Conservation (phyloP, 2,888 invertebrate genomes). For the Diplazon laetatorius region DNA sequence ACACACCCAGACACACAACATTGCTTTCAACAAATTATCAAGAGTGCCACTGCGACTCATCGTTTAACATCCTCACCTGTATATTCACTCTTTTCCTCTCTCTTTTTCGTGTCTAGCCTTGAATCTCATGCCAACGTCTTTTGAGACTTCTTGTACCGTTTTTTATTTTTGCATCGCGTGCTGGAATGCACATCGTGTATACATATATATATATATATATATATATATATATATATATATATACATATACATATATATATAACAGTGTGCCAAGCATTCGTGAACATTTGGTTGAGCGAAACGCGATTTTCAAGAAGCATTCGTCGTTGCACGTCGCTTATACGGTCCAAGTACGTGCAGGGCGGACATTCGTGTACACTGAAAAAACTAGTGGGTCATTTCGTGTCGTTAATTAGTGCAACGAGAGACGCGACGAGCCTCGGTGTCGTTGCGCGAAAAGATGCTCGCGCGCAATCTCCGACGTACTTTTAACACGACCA, state of each 20-base stretch:
- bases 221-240: no score
- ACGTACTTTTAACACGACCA: conserved; percentile 70
- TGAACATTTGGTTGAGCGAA: conserved; percentile 37
- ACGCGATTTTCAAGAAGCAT: conserved; percentile 9
- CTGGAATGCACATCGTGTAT: conserved; percentile 31
- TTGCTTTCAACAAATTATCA: conserved; percentile 35
- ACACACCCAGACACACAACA: no score
- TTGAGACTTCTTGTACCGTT: no score
- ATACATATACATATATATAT: no score
- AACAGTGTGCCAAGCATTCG: conserved; percentile 7
- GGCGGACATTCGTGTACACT: not conserved
- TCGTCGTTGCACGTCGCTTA: not conserved
- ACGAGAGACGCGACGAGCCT: conserved; percentile 22
- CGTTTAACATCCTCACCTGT: conserved; percentile 31
- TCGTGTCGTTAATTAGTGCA: conserved; percentile 54
- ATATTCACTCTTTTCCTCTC: conserved; percentile 27
- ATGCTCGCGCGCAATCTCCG: conserved; percentile 36
- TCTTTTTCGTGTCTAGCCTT: conserved; percentile 14
- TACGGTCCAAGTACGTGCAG: conserved; percentile 19
- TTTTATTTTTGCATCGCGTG: conserved; percentile 48
- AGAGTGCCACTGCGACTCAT: conserved; percentile 25
- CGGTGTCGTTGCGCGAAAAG: conserved; percentile 10
- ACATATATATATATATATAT: no score
- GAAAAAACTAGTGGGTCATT: conserved; percentile 34
- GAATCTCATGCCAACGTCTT: not conserved